phyloP scores from a whole-genome alignment of 2,888 invertebrate species.

The Notocelia uddmanniana region DNA sequence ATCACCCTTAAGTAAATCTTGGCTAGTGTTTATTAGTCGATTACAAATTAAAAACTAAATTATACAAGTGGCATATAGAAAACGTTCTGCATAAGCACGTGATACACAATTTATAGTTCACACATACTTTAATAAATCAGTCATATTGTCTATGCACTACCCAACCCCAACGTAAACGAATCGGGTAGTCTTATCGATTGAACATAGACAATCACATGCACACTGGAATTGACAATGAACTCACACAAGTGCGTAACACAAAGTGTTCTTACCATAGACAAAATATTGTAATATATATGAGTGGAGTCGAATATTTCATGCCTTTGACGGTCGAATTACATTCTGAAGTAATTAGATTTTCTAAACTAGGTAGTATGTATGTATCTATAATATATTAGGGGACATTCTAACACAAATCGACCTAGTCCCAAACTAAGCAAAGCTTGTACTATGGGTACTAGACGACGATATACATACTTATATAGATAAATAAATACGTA shows the following conservation, averaged over 20 bases:
- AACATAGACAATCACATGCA: constrained; percentile 39
- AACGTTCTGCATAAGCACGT: constrained; percentile 8
- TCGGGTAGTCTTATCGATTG: no score
- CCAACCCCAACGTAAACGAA: neutral
- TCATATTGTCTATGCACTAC: constrained; percentile 49
- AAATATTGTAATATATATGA: neutral
- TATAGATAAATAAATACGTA: no score
- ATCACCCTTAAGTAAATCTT: neutral
- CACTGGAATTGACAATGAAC: constrained; percentile 35
- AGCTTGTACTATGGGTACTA: no score
- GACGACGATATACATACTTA: no score
- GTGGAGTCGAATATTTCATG: no score
- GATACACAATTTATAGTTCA: constrained; percentile 46
- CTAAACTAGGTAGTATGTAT: no score
- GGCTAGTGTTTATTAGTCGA: neutral
- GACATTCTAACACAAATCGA: no score
- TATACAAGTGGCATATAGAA: constrained; percentile 24
- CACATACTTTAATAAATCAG: constrained; percentile 54
- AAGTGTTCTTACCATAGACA: constrained; percentile 16
- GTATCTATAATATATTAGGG: no score
- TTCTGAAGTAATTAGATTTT: no score
- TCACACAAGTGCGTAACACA: constrained; percentile 36
- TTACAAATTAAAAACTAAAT: constrained; percentile 5
- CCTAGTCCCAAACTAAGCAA: no score
- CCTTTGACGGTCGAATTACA: no score